A percentile compares a stretch with the other conserved stretches of the same genome.
Evolutionary conservation across 2,113 vertebrate species (phyloP).

Genomic region (Hippocampus abdominalis): DNA sequence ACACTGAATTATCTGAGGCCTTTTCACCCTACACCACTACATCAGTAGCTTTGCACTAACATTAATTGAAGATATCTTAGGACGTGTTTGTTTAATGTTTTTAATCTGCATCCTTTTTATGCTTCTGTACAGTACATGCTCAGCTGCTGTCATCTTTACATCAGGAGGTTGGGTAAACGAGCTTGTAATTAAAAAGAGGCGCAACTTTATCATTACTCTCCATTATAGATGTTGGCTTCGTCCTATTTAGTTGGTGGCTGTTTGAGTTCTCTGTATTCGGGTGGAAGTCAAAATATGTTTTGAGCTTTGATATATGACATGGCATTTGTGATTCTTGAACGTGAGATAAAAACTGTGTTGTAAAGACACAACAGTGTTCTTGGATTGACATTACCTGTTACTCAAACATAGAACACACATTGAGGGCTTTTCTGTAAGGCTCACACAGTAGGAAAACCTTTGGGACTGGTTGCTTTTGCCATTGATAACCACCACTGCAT

Average conservation of each 20-base stretch:
- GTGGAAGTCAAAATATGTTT: conserved; percentile 37
- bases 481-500: neutral
- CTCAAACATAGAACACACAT: neutral
- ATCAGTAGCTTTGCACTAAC: too few relatives aligned
- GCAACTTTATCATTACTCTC: conserved; percentile 25
- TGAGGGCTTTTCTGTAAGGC: neutral
- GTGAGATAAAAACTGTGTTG: neutral
- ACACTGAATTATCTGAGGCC: too few relatives aligned
- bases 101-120: conserved; percentile 16
- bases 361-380: conserved; percentile 11
- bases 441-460: neutral
- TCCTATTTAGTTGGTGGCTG: conserved; percentile 20
- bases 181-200: conserved; percentile 25
- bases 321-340: conserved; percentile 53
- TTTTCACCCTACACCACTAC: too few relatives aligned
- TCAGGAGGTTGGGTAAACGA: conserved; percentile 23
- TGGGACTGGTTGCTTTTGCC: neutral
- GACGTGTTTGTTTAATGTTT: conserved; percentile 19
- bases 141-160: conserved; percentile 26
- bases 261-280: neutral
- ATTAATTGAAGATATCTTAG: conserved; percentile 16
- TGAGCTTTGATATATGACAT: conserved; percentile 2
- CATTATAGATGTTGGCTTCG: conserved; percentile 16
- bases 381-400: neutral
- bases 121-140: conserved; percentile 1